Conservation (phyloP, 2,888 invertebrate species). For the Drosophila anomelani region DNA sequence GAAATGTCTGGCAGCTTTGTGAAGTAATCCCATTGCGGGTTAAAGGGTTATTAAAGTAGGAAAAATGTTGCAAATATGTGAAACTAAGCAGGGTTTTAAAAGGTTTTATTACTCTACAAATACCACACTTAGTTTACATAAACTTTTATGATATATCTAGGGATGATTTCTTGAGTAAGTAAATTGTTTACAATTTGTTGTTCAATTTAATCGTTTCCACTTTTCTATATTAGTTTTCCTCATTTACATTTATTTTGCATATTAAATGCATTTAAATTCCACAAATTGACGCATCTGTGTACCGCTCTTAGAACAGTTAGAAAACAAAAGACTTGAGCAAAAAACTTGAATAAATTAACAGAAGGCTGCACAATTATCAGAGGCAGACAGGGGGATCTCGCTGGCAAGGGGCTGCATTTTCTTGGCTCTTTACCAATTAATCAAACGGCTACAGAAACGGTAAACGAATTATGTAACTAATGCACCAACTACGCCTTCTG, state of each 20-base stretch:
- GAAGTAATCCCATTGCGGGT: constrained; percentile 7
- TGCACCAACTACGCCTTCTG: constrained; percentile 32
- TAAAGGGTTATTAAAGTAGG: neutral
- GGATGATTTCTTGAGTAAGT: neutral
- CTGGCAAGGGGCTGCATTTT: constrained; percentile 18
- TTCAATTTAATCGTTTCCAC: neutral
- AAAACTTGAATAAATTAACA: constrained; percentile 69
- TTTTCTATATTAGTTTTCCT: neutral
- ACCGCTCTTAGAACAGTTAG: constrained; percentile 62
- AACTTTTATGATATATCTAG: neutral
- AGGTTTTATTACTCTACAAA: neutral
- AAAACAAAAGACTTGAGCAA: constrained; percentile 52
- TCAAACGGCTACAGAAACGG: constrained; percentile 70
- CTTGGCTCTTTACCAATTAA: constrained; percentile 60
- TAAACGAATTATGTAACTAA: constrained; percentile 73
- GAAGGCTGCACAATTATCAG: constrained; percentile 62
- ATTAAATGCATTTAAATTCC: constrained; percentile 1
- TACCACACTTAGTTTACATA: neutral
- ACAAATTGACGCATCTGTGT: neutral
- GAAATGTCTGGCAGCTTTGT: constrained; percentile 8
- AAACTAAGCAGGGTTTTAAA: neutral
- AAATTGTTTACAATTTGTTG: neutral
- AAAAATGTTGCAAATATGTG: constrained; percentile 3
- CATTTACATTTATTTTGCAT: neutral
- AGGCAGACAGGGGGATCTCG: constrained; percentile 11